A percentile compares a stretch with the other conserved stretches of the same genome.
Conservation (phyloP, 2,797 vertebrate genomes). For the Gymnothorax reevesii region DNA sequence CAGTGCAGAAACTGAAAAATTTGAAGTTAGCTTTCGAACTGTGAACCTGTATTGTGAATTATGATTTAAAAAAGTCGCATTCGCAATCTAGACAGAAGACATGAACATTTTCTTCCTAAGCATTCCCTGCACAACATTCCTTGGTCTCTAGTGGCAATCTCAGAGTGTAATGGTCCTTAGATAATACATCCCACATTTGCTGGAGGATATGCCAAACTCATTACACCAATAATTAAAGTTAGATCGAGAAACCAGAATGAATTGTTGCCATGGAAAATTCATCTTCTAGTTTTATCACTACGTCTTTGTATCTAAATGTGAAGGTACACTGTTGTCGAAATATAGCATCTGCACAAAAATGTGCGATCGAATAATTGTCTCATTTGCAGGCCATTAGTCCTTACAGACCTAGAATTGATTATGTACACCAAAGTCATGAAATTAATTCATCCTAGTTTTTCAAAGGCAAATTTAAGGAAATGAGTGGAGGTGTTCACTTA, state of each 20-base stretch:
- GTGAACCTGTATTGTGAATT: neutral
- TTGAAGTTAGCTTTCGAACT: too few relatives aligned
- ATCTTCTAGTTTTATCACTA: neutral
- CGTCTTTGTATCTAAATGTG: neutral
- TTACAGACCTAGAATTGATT: neutral
- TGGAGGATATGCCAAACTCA: slow-evolving; percentile 27
- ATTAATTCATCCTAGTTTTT: neutral
- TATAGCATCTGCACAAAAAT: slow-evolving; percentile 12
- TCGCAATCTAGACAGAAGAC: neutral
- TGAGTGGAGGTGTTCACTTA: neutral
- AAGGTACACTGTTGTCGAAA: slow-evolving; percentile 20
- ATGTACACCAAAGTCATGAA: neutral
- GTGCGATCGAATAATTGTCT: slow-evolving; percentile 8
- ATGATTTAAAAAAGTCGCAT: neutral
- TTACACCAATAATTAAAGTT: slow-evolving; percentile 35
- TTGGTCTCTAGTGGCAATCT: slow-evolving; percentile 27
- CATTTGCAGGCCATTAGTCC: slow-evolving; percentile 2
- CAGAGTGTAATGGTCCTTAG: slow-evolving; percentile 36
- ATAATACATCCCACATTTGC: slow-evolving; percentile 24
- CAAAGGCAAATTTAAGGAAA: neutral
- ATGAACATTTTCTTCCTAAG: neutral
- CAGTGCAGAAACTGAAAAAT: too few relatives aligned
- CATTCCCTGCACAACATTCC: slow-evolving; percentile 8
- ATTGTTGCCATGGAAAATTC: slow-evolving; percentile 20
- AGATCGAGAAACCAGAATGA: slow-evolving; percentile 26